Base-by-base conservation (phyloP, 2,888 invertebrate species). In the Petrolisthes manimaculis region DNA sequence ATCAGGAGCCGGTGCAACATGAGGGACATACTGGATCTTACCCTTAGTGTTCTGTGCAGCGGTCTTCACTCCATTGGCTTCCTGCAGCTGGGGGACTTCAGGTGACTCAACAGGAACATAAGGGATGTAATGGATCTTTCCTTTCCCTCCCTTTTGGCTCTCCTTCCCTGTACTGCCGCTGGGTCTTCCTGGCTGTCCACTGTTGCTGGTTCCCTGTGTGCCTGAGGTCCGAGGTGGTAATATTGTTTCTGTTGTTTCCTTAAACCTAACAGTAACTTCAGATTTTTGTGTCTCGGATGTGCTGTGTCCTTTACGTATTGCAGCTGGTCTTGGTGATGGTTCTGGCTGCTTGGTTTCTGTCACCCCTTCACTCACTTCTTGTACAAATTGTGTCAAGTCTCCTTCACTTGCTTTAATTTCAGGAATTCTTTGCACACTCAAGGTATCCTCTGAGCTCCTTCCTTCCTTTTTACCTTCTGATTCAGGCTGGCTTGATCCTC, bases 101-200 rank as follows among this genome's bases (percentile, higher is more conserved):
- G 12, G 21, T 8, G 56, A n/a, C 8, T 79, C 56, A 12, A 84
- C 4, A 12, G 84, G 88, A 84, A 84, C 81, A 81, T 88, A 74
- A 18, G 88, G 88, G n/a, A 88, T 75, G 71, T 87, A 87, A 8
- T 69, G 69, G 24, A 84, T 79, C 14, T 24, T 9, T 3, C 12
- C n/a, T 37, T 37, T 37, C 37, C 37, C 37, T 37, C 37, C 37
- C 37, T 37, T 37, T 2, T 37, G 37, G 37, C 37, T 37, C 37
- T 37, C 37, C 37, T 37, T 37, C 37, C 37, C 37, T 37, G 37
- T 37, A 37, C 37, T 37, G 37, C 37, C 37, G 37, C 2, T 37
- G 37, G 37, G 37, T 37, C 37, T 81, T 21, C 55, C 55, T 18
- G 80, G 24, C 24, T 54, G 3, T 56, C 55, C 55, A 6, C 56